A percentile compares a stretch with the other conserved stretches of the same genome.
Conservation (phyloP, 1,140 invertebrate species). For the Halictus rubicundus region DNA sequence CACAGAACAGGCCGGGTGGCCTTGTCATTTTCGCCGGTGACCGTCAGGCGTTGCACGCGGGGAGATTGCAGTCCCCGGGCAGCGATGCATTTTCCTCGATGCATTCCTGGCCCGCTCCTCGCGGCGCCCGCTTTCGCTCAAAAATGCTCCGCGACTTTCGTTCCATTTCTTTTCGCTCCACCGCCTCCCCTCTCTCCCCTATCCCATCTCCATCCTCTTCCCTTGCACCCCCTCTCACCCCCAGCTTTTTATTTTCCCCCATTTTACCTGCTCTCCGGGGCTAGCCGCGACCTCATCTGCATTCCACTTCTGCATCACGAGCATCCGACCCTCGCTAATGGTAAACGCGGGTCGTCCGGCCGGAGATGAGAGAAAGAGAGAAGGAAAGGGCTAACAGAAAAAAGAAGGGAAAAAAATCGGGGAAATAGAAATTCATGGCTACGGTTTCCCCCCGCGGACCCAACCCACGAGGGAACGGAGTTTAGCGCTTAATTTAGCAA, state of each 20-base stretch:
- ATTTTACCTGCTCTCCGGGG: background rate
- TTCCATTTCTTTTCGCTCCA: conserved; percentile 19
- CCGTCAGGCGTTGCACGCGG: background rate
- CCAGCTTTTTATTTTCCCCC: background rate
- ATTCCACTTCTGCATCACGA: conserved; percentile 47
- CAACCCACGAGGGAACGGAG: conserved; percentile 38
- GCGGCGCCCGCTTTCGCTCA: background rate
- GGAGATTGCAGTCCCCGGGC: background rate
- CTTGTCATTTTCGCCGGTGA: background rate
- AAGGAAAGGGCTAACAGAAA: background rate
- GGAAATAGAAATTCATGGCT: conserved; percentile 23
- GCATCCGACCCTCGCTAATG: conserved; percentile 47
- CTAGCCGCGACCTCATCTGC: conserved; percentile 54
- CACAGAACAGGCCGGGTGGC: background rate
- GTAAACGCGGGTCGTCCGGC: conserved; percentile 33
- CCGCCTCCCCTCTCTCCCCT: background rate
- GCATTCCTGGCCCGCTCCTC: conserved; percentile 5
- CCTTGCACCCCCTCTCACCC: background rate
- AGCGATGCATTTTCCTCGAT: conserved; percentile 8
- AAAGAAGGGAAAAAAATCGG: background rate
- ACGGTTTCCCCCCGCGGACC: background rate
- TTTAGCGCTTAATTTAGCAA: conserved; percentile 59
- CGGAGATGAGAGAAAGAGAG: background rate
- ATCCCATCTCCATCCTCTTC: background rate
- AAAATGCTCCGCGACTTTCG: conserved; percentile 27